Conservation (phyloP, 2,113 vertebrate genomes). For the Serinus canaria region DNA sequence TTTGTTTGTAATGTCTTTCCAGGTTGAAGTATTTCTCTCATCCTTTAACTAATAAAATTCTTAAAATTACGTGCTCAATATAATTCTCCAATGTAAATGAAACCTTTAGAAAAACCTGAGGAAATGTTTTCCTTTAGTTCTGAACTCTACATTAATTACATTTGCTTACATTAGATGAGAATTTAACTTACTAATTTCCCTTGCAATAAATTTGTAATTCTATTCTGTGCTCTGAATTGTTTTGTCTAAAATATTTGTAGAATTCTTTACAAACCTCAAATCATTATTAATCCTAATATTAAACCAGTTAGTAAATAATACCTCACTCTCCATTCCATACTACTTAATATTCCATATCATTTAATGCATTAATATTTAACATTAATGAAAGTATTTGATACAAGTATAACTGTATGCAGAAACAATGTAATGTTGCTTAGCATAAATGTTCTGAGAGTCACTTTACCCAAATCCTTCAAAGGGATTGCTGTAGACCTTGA, state of each 20-base stretch:
- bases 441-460: neutral
- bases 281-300: neutral
- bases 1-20: neutral
- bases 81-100: neutral
- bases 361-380: neutral
- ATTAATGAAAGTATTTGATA: neutral
- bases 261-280: neutral
- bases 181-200: neutral
- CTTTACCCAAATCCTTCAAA: neutral
- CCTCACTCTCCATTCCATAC: neutral
- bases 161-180: neutral
- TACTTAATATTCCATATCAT: neutral
- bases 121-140: neutral
- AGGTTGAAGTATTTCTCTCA: neutral
- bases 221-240: neutral
- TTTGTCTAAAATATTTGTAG: neutral
- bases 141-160: neutral
- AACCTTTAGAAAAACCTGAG: neutral
- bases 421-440: neutral
- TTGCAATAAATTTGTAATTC: neutral
- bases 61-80: neutral
- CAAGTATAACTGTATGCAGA: neutral
- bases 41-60: neutral
- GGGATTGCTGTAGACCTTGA: neutral
- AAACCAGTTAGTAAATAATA: neutral